Conservation (phyloP, 2,888 invertebrate species). For the Cerastis leucographa region DNA sequence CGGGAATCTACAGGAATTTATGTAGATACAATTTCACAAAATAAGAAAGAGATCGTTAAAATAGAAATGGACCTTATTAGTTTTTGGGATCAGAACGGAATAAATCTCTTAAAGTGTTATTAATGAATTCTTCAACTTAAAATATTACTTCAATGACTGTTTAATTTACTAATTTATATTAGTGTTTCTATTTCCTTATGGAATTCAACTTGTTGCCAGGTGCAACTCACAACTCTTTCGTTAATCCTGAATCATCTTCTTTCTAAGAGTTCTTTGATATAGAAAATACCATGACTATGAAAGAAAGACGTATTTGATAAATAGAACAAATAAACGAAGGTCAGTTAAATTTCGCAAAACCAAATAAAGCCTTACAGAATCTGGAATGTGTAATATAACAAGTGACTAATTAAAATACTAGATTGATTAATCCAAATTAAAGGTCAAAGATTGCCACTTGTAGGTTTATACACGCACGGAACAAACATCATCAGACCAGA, state of each 20-base stretch:
- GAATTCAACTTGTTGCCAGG: background rate
- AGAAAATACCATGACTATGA: background rate
- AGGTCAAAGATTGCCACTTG: background rate
- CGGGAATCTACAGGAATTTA: no score
- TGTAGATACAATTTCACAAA: no score
- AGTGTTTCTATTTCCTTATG: no score
- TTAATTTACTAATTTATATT: no score
- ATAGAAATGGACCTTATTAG: no score
- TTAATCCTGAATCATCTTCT: background rate
- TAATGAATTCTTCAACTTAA: slow-evolving; percentile 3
- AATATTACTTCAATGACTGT: no score
- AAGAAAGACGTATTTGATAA: background rate
- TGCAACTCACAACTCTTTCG: background rate
- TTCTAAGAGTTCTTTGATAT: background rate
- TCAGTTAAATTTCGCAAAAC: background rate
- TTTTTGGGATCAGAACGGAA: no score
- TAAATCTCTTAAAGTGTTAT: no score
- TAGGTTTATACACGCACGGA: background rate
- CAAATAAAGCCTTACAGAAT: background rate
- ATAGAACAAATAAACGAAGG: background rate
- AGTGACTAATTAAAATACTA: background rate
- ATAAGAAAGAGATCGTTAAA: no score
- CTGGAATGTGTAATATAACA: background rate
- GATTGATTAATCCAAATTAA: no score
- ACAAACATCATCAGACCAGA: background rate